phyloP scores from a whole-genome alignment of 2,113 vertebrate genomes.

The Lanius ludovicianus region DNA sequence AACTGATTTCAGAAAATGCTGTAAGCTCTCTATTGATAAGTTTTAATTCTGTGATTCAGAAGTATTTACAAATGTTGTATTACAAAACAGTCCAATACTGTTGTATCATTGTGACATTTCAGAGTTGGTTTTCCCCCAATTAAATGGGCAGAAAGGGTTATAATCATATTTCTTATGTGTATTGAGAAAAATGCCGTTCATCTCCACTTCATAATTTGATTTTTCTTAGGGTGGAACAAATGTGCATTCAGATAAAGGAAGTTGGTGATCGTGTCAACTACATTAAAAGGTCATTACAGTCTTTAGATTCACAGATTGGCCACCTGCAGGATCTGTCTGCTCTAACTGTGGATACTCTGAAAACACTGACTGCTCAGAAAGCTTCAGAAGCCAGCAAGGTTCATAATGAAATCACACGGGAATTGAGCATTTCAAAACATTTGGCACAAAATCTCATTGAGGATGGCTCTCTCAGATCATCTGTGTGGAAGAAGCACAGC shows the following conservation, averaged over 20 bases:
- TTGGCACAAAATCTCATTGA: slow-evolving; percentile 88
- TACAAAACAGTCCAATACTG: not conserved
- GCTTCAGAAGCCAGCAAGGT: slow-evolving; percentile 97
- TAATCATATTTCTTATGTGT: not conserved
- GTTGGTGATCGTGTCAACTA: slow-evolving; percentile 97
- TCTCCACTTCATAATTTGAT: slow-evolving; percentile 11
- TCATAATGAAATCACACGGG: slow-evolving; percentile 95
- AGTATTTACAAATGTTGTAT: not conserved
- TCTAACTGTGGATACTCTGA: slow-evolving; percentile 96
- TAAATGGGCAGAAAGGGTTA: not conserved
- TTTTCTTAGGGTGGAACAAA: slow-evolving; percentile 89
- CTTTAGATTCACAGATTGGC: slow-evolving; percentile 96
- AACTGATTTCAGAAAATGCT: not conserved
- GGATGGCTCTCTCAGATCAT: slow-evolving; percentile 83
- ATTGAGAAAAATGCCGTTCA: not conserved
- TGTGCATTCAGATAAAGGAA: slow-evolving; percentile 97
- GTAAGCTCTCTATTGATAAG: not conserved
- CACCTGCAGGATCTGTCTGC: slow-evolving; percentile 98
- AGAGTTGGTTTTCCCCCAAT: not conserved
- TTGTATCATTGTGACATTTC: not conserved
- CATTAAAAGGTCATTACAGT: slow-evolving; percentile 95
- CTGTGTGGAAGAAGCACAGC: slow-evolving; percentile 87
- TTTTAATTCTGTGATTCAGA: not conserved
- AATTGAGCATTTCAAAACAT: slow-evolving; percentile 96
- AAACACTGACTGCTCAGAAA: slow-evolving; percentile 95